Base-by-base conservation (phyloP, 2,888 invertebrate species). In the Hymenopus coronatus region DNA sequence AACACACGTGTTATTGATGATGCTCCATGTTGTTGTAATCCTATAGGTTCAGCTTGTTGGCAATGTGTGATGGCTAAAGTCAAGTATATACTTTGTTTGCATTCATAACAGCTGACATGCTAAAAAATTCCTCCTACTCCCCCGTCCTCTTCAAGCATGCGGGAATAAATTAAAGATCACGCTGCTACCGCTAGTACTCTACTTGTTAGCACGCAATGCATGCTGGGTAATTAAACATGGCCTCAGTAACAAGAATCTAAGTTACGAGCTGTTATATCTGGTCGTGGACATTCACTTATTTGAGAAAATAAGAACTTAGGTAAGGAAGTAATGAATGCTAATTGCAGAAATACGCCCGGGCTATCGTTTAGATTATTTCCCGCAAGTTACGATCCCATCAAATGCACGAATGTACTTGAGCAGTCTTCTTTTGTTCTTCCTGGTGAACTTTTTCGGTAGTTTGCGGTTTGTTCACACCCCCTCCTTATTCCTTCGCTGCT, bases 111-210 rank as follows among this genome's bases (percentile, higher is more conserved):
- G 82, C 82, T 87, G 87, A 87, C 82, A 87, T 87, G 87, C 82
- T 87, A 33, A 87, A 87, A 87, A 87, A 82, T 87, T 70, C 54
- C 54, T 70, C 54, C 54, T 70, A 25, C 54, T 70, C 54, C 54
- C 54, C 54, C 25, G 54, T 70, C 82, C n/a, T 28, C 28, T 33
- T 33, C 82, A 87, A 87, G 81, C 87, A 82, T 82, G 87, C 87
- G 87, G 87, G 87, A 87, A 87, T 87, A 87, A 87, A 87, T 87
- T 87, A 82, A 82, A 82, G 87, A 87, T 87, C 87, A 86, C 54
- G 86, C 27, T 27, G 30, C 27, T 25, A 70, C 54, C 54, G 54
- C 54, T 70, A 70, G 54, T 70, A 70, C 54, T 70, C 54, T 20
- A 70, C 54, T 28, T 81, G 81, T 33, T 82, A 30, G 28, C 87